phyloP scores from a whole-genome alignment of 2,113 vertebrate species.

The Boleophthalmus pectinirostris region DNA sequence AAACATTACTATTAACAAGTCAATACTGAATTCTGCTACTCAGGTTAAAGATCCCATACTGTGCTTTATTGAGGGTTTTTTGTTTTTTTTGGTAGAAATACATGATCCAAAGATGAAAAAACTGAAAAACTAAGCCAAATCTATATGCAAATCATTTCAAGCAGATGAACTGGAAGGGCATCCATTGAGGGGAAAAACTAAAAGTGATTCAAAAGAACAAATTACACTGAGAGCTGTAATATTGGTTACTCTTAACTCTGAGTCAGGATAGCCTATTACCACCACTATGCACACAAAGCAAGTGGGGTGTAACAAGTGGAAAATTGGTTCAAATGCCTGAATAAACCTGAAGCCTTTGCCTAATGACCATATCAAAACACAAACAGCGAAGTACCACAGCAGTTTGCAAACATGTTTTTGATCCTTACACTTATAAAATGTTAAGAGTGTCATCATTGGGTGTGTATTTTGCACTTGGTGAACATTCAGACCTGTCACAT shows the following conservation, averaged over 20 bases:
- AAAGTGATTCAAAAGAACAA: not conserved
- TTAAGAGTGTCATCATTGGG: not conserved
- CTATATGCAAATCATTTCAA: not conserved
- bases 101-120: not conserved
- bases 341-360: not conserved
- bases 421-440: not conserved
- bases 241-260: not conserved
- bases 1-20: not conserved
- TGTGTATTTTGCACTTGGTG: constrained; percentile 21
- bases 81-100: not conserved
- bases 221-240: not conserved
- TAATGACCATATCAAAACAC: constrained; percentile 2
- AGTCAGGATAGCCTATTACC: not conserved
- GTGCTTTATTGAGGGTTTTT: not conserved
- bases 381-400: not conserved
- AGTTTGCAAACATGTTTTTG: not conserved
- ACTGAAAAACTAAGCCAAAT: not conserved
- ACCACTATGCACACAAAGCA: not conserved
- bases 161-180: not conserved
- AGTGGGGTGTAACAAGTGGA: not conserved
- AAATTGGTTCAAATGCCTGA: constrained; percentile 4
- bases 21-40: not conserved
- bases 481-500: constrained; percentile 36
- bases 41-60: not conserved
- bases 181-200: not conserved